Evolutionary conservation across 2,888 invertebrate genomes (phyloP).

Genomic region (Mellilla xanthometata): DNA sequence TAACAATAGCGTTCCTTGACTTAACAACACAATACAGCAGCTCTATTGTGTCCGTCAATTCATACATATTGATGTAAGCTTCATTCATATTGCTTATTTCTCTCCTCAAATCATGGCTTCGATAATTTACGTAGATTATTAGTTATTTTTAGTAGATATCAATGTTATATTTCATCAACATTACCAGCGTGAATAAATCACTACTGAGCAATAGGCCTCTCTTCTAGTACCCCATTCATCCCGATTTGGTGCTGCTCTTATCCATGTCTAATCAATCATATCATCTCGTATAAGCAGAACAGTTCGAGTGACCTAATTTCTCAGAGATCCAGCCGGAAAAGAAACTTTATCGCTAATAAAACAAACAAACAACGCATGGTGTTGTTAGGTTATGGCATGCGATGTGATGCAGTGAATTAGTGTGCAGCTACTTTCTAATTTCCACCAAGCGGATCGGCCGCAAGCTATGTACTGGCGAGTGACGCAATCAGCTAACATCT

Average conservation of each 20-base stretch:
- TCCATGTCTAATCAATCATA: no score
- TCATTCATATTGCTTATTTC: neutral
- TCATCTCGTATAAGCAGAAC: no score
- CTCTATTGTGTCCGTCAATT: neutral
- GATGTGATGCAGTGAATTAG: conserved; percentile 40
- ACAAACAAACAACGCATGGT: conserved; percentile 25
- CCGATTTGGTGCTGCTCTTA: no score
- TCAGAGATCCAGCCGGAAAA: conserved; percentile 11
- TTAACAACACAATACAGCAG: neutral
- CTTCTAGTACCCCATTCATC: no score
- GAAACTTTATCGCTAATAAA: conserved; percentile 17
- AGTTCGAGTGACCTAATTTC: conserved; percentile 8
- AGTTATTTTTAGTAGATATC: no score
- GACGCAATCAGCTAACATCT: conserved; percentile 47
- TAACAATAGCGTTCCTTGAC: conserved; percentile 1
- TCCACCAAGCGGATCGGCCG: conserved; percentile 53
- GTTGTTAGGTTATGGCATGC: conserved; percentile 41
- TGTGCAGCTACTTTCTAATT: conserved; percentile 65
- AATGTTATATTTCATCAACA: no score
- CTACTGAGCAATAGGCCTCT: no score
- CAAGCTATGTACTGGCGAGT: conserved; percentile 33
- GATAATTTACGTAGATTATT: no score
- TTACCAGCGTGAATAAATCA: no score
- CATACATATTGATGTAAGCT: neutral
- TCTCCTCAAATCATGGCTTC: no score